A percentile compares a stretch with the other conserved stretches of the same genome.
These are phyloP conservation scores for Scaptomyza montana DNA, from an alignment of 1,140 invertebrate genomes.

Conservation along the genomic window DNA sequence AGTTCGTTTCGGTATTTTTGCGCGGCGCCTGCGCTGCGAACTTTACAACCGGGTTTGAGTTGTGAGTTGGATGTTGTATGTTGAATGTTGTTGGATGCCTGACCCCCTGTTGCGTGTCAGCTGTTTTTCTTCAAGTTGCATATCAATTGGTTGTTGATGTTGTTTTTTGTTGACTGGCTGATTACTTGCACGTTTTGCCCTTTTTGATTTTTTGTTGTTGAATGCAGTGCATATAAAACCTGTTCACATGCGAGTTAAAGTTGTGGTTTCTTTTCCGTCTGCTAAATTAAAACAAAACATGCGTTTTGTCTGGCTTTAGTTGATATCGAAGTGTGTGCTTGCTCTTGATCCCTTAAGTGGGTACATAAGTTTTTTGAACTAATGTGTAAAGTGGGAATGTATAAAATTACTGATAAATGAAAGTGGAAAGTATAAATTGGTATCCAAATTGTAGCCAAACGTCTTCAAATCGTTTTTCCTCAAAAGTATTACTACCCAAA, in stretches of 20 bases:
- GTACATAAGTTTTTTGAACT: conserved; percentile 7
- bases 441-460: too few relatives aligned
- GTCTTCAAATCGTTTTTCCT: too few relatives aligned
- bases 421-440: too few relatives aligned
- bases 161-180: conserved; percentile 25
- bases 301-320: conserved; percentile 66
- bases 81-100: not conserved
- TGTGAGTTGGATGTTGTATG: conserved; percentile 13
- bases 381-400: not conserved
- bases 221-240: conserved; percentile 43
- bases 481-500: too few relatives aligned
- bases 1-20: conserved; percentile 24
- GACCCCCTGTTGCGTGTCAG: conserved; percentile 60
- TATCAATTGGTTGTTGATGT: conserved; percentile 41
- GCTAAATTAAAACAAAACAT: conserved; percentile 80
- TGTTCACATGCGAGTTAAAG: conserved; percentile 46
- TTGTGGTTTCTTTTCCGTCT: conserved; percentile 49
- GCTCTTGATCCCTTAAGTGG: not conserved
- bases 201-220: conserved; percentile 43
- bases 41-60: conserved; percentile 36
- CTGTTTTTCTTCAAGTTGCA: conserved; percentile 62
- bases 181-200: conserved; percentile 46
- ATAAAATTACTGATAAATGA: not conserved
- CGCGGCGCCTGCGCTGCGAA: conserved; percentile 23
- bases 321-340: conserved; percentile 52